Conservation (phyloP, 2,797 vertebrate species). For the Columba guinea region DNA sequence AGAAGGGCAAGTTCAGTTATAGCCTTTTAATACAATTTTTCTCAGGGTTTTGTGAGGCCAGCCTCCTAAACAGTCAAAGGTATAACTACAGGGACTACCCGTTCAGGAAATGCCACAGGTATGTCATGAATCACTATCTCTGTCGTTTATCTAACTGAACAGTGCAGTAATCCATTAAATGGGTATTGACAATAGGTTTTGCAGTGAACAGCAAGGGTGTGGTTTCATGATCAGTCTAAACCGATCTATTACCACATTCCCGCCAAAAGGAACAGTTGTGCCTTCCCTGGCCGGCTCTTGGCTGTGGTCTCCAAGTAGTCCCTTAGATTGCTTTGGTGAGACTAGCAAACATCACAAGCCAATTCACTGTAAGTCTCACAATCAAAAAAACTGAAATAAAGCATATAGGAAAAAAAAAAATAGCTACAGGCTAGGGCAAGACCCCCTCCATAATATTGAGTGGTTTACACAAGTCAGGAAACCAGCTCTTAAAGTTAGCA, state of each 20-base stretch:
- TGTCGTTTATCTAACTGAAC: background rate
- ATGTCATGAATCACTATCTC: background rate
- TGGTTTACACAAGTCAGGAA: background rate
- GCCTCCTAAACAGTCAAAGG: background rate
- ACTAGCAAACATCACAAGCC: background rate
- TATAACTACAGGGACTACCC: background rate
- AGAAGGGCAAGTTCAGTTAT: background rate
- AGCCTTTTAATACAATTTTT: background rate
- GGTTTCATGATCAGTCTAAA: constrained; percentile 31
- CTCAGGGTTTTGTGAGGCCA: background rate
- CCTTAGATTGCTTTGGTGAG: background rate
- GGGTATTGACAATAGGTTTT: constrained; percentile 21
- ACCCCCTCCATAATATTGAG: background rate
- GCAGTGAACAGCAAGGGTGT: background rate
- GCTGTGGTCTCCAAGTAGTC: accelerated
- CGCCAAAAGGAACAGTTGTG: background rate
- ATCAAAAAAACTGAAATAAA: background rate
- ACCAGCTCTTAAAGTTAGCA: background rate
- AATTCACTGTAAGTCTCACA: background rate
- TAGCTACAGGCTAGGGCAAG: background rate
- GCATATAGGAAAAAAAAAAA: background rate
- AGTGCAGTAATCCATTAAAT: constrained; percentile 1
- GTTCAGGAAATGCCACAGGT: background rate
- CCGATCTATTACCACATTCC: background rate
- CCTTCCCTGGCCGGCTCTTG: background rate